These are phyloP conservation scores for Tenthredo distinguenda DNA, from an alignment of 2,888 invertebrate genomes.

Conservation along the genomic window DNA sequence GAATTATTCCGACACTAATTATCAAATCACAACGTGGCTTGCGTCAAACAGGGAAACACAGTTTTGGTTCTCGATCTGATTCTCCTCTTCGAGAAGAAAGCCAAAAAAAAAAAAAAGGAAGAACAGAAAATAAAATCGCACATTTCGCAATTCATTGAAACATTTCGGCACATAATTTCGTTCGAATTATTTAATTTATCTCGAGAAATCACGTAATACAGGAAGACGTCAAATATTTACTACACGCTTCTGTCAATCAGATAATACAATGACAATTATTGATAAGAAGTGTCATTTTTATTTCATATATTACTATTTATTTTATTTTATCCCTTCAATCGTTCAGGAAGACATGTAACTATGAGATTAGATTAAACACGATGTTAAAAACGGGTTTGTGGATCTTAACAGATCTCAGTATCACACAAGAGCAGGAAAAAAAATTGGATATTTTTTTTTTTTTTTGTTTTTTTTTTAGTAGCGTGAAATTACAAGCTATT, in stretches of 20 bases:
- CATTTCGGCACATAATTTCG: no score
- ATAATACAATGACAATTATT: not conserved
- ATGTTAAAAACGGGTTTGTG: not conserved
- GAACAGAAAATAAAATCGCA: not conserved
- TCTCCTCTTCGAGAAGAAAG: not conserved
- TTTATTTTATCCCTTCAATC: not conserved
- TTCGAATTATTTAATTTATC: not conserved
- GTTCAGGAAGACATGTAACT: not conserved
- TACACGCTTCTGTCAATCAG: not conserved
- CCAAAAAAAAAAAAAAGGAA: not conserved
- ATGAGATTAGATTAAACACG: constrained; percentile 6
- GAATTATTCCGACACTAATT: not conserved
- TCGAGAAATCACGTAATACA: not conserved
- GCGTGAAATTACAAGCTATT: not conserved
- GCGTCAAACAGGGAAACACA: not conserved
- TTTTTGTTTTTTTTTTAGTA: not conserved
- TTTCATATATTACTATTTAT: not conserved
- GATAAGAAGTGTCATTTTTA: not conserved
- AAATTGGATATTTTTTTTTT: not conserved
- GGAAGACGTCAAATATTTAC: not conserved
- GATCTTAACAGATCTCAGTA: not conserved
- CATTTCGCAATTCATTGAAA: no score
- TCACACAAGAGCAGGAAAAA: not conserved
- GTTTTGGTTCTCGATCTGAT: not conserved
- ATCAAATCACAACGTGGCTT: not conserved